Conservation (phyloP, 2,113 vertebrate species). For the Sylvietta virens region DNA sequence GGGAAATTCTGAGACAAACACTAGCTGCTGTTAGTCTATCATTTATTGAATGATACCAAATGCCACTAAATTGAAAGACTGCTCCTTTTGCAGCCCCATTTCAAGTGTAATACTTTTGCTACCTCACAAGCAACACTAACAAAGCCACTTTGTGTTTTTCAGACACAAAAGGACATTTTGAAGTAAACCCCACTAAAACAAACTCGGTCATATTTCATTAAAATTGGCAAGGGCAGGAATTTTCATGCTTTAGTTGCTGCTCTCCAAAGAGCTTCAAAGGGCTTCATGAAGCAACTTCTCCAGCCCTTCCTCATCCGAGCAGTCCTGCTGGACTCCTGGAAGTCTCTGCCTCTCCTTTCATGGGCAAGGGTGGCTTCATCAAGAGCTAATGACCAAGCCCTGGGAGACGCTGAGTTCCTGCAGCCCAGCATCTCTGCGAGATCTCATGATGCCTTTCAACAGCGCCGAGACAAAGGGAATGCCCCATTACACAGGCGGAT, state of each 20-base stretch:
- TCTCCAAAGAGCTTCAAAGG: constrained; percentile 14
- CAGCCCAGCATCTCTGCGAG: neutral
- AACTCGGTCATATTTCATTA: constrained; percentile 14
- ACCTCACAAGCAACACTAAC: neutral
- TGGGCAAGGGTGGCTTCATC: constrained; percentile 27
- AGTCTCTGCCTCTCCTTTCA: constrained; percentile 25
- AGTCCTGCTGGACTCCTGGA: constrained; percentile 2
- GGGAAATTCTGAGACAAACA: neutral
- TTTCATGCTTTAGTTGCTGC: neutral
- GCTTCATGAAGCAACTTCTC: neutral
- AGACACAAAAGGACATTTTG: constrained; percentile 6
- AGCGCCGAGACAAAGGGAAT: constrained; percentile 33
- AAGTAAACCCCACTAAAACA: neutral
- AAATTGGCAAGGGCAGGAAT: neutral
- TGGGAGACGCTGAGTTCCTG: constrained; percentile 12
- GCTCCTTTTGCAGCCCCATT: neutral
- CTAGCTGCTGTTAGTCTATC: neutral
- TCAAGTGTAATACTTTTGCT: neutral
- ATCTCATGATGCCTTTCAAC: constrained; percentile 44
- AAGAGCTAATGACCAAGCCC: constrained; percentile 33
- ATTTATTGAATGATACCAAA: neutral
- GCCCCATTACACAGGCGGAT: constrained; percentile 49
- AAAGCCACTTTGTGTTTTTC: neutral
- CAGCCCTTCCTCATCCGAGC: constrained; percentile 28
- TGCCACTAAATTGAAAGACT: neutral